Evolutionary conservation across 2,888 invertebrate species (phyloP).

Genomic region (Drosophila nigritarsus): DNA sequence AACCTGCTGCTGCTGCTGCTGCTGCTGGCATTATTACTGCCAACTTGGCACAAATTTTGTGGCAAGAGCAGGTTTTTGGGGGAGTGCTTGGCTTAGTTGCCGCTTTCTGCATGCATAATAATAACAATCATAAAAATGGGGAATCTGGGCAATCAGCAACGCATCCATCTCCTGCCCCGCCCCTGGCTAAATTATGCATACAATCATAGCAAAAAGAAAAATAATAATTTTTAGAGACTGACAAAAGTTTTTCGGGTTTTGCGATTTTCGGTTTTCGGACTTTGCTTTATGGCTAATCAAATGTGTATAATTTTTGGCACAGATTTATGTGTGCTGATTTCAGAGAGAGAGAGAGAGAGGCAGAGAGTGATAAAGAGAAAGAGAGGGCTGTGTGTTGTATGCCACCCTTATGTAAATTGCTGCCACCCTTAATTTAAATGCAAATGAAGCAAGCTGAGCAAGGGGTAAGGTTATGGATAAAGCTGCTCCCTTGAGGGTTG

Average conservation of each 20-base stretch:
- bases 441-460: constrained; percentile 48
- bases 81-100: constrained; percentile 13
- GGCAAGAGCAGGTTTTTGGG: constrained; percentile 5
- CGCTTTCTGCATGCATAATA: constrained; percentile 71
- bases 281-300: constrained; percentile 72
- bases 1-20: constrained; percentile 31
- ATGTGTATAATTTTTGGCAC: constrained; percentile 69
- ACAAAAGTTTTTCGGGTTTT: constrained; percentile 29
- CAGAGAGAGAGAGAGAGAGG: background rate
- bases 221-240: constrained; percentile 47
- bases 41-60: constrained; percentile 56
- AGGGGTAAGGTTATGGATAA: constrained; percentile 28
- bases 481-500: constrained; percentile 35
- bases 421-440: constrained; percentile 69
- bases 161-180: background rate
- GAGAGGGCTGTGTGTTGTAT: background rate
- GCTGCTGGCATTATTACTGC: constrained; percentile 44
- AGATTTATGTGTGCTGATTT: constrained; percentile 71
- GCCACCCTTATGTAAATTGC: constrained; percentile 51
- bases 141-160: constrained; percentile 21
- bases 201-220: constrained; percentile 54
- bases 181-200: constrained; percentile 67
- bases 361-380: background rate
- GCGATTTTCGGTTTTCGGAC: constrained; percentile 14
- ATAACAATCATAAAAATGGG: constrained; percentile 74